Percentiles rank a stretch among this genome's conserved stretches.
These are phyloP conservation scores for Plebejus melissa DNA, from an alignment of 2,888 invertebrate genomes.

Conservation along the genomic window DNA sequence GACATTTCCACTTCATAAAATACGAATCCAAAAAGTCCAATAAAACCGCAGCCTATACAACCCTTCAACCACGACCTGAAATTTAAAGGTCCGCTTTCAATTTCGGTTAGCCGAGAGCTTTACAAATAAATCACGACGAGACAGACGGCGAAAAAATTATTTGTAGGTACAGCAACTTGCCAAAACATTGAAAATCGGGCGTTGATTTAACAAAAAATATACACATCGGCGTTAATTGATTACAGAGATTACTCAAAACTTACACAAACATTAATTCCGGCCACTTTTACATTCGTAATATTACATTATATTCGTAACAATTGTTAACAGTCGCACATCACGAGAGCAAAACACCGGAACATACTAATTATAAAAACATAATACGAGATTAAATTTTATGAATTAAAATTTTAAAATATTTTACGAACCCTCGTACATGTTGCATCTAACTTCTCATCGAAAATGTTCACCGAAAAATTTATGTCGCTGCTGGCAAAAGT, in stretches of 20 bases:
- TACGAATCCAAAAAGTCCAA: not conserved
- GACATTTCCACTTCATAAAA: not conserved
- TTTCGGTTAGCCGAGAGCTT: not conserved
- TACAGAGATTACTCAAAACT: slow-evolving; percentile 13
- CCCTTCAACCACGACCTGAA: not conserved
- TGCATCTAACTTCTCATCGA: not conserved
- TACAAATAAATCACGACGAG: not conserved
- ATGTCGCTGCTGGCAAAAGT: slow-evolving; percentile 6
- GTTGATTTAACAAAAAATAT: not conserved
- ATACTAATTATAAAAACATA: slow-evolving; percentile 1
- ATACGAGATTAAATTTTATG: not conserved
- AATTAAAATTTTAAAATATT: not conserved
- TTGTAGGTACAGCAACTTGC: not conserved
- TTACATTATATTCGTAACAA: slow-evolving; percentile 12
- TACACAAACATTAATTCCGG: slow-evolving; percentile 17
- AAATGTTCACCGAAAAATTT: not conserved
- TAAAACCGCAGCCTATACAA: not conserved
- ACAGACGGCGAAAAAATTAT: not conserved
- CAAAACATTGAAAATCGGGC: too few species aligned
- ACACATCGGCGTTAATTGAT: slow-evolving; percentile 1
- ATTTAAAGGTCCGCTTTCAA: slow-evolving; percentile 4
- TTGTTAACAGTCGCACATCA: not conserved
- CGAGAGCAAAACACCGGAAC: slow-evolving; percentile 11
- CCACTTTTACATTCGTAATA: slow-evolving; percentile 13
- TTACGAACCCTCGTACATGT: slow-evolving; percentile 9